Evolutionary conservation across 1,140 invertebrate genomes (phyloP).

Genomic region (Lordiphosa mommai): DNA sequence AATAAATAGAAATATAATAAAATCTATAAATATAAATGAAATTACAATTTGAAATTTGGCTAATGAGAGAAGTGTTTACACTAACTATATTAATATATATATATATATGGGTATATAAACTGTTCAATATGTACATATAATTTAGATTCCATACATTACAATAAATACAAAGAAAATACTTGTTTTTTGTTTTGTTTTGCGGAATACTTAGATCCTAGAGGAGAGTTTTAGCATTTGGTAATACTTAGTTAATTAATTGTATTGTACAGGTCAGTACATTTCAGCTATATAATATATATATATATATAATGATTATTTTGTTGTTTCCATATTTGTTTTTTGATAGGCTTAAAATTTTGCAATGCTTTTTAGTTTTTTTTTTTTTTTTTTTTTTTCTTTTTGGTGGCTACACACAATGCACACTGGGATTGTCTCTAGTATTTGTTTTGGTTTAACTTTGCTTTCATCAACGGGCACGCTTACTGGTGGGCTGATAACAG

Average conservation of each 20-base stretch:
- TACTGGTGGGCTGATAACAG: slow-evolving; percentile 50
- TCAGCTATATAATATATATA: background rate
- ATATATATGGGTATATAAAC: slow-evolving; percentile 6
- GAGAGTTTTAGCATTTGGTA: slow-evolving; percentile 28
- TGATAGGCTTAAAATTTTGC: slow-evolving; percentile 12
- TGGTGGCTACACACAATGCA: slow-evolving; percentile 46
- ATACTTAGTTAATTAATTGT: slow-evolving; percentile 35
- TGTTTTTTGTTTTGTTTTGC: slow-evolving; percentile 17
- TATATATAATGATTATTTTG: background rate
- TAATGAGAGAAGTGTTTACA: slow-evolving; percentile 61
- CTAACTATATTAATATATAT: slow-evolving; percentile 34
- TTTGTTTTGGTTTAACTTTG: slow-evolving; percentile 27
- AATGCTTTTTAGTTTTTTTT: slow-evolving; percentile 12
- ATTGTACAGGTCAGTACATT: no score
- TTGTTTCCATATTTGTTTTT: slow-evolving; percentile 5
- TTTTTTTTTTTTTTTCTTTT: slow-evolving; percentile 20
- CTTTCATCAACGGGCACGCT: slow-evolving; percentile 21
- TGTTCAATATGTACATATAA: slow-evolving; percentile 45
- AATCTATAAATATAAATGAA: slow-evolving; percentile 22
- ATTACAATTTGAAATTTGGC: slow-evolving; percentile 63
- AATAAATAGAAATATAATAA: slow-evolving; percentile 46
- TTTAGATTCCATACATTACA: slow-evolving; percentile 38
- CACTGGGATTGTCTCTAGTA: slow-evolving; percentile 73
- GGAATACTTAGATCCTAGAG: slow-evolving; percentile 33
- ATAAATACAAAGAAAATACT: slow-evolving; percentile 57